phyloP scores from a whole-genome alignment of 2,797 vertebrate genomes.

The Synanceia verrucosa region DNA sequence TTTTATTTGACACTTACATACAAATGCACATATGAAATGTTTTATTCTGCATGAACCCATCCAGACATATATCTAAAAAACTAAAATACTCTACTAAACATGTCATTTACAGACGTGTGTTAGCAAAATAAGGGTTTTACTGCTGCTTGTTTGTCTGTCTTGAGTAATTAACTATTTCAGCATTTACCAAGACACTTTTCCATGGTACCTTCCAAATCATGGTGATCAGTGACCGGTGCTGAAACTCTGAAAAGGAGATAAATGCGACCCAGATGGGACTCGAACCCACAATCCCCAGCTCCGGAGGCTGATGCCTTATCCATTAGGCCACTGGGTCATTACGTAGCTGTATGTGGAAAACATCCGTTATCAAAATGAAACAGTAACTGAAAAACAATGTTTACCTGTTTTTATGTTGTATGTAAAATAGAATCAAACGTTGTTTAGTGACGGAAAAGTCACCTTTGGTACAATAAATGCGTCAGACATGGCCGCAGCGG shows the following conservation, averaged over 20 bases:
- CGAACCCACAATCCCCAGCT: conserved; percentile 87
- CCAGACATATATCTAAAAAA: too few relatives aligned
- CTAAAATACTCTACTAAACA: too few relatives aligned
- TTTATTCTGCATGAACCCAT: too few relatives aligned
- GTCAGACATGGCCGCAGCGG: not conserved
- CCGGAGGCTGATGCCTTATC: conserved; percentile 87
- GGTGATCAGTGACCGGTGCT: not conserved
- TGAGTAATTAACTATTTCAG: rapidly evolving
- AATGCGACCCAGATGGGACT: conserved; percentile 85
- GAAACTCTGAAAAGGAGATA: conserved; percentile 55
- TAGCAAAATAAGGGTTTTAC: not conserved
- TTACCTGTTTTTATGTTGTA: rapidly evolving
- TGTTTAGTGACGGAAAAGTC: not conserved
- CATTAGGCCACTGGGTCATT: conserved; percentile 88
- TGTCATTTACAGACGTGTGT: too few relatives aligned
- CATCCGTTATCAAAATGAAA: not conserved
- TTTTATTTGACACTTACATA: too few relatives aligned
- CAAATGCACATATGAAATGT: too few relatives aligned
- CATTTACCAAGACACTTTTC: rapidly evolving
- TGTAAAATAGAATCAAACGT: rapidly evolving
- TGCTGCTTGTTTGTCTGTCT: not conserved
- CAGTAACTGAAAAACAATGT: rapidly evolving
- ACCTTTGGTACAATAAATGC: rapidly evolving
- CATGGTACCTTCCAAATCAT: not conserved
- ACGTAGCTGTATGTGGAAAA: not conserved